phyloP scores from a whole-genome alignment of 1,140 invertebrate species.

The Delia radicum region DNA sequence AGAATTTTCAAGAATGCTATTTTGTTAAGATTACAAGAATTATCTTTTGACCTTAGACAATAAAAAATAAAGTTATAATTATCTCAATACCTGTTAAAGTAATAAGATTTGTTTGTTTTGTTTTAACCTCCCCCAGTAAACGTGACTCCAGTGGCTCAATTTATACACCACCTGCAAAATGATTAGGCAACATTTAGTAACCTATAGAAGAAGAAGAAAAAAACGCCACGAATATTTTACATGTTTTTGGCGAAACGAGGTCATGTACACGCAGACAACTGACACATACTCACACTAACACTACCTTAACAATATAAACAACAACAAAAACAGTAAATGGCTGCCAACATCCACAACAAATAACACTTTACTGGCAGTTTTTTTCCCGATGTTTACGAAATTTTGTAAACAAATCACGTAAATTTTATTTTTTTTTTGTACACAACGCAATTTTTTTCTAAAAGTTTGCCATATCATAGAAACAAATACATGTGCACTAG shows the following conservation, averaged over 20 bases:
- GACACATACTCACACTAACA: background rate
- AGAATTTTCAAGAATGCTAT: too few species aligned
- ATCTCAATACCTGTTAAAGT: too few species aligned
- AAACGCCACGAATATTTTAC: constrained; percentile 1
- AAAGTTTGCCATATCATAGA: background rate
- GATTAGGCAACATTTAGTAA: constrained; percentile 8
- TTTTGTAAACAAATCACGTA: constrained; percentile 21
- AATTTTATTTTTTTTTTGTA: too few species aligned
- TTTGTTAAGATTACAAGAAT: too few species aligned
- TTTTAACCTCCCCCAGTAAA: too few species aligned
- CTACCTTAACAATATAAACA: background rate
- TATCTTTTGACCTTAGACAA: too few species aligned
- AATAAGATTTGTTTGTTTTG: too few species aligned
- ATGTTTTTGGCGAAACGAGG: constrained; percentile 14
- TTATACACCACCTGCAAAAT: background rate
- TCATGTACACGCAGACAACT: constrained; percentile 3
- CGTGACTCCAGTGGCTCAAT: too few species aligned
- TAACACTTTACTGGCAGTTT: constrained; percentile 7
- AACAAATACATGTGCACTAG: constrained; percentile 3
- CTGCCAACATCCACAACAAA: background rate
- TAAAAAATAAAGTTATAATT: too few species aligned
- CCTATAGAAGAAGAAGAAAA: background rate
- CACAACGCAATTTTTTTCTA: background rate
- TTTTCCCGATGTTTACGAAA: background rate
- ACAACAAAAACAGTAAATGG: too few species aligned